Conservation (phyloP, 2,113 vertebrate species). For the Cynocephalus volans region DNA sequence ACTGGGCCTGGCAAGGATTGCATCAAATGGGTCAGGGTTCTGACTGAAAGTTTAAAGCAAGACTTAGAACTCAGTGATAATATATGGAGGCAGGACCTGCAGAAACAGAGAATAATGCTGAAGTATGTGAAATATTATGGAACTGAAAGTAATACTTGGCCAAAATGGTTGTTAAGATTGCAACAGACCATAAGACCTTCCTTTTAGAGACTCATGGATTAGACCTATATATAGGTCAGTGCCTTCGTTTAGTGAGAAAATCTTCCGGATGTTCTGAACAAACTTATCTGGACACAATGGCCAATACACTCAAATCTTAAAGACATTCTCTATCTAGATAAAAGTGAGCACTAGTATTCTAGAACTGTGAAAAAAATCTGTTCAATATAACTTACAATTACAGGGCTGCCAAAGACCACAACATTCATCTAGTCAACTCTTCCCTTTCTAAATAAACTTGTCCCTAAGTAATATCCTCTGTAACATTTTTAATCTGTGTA, state of each 20-base stretch:
- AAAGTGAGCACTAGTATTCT: neutral
- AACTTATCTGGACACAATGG: conserved; percentile 27
- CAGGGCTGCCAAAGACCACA: neutral
- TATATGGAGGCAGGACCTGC: neutral
- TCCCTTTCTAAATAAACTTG: neutral
- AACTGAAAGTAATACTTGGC: neutral
- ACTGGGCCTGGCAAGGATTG: neutral
- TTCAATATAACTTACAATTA: conserved; percentile 35
- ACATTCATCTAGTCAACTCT: neutral
- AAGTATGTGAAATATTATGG: conserved; percentile 26
- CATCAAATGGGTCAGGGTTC: neutral
- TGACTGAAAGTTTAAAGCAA: conserved; percentile 4
- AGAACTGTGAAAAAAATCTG: neutral
- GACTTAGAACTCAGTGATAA: neutral
- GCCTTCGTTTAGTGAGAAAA: neutral
- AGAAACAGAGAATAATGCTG: neutral
- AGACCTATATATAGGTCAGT: neutral
- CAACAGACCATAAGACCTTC: neutral
- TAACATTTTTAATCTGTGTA: conserved; percentile 39
- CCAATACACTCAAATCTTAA: conserved; percentile 36
- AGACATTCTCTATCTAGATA: neutral
- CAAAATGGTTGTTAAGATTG: neutral
- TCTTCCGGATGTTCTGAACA: neutral
- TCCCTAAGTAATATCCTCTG: neutral
- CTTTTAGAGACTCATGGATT: neutral